Percentiles rank a stretch among this genome's conserved stretches.
Conservation (phyloP, 1,140 invertebrate species). For the Pseudomyrmex gracilis region DNA sequence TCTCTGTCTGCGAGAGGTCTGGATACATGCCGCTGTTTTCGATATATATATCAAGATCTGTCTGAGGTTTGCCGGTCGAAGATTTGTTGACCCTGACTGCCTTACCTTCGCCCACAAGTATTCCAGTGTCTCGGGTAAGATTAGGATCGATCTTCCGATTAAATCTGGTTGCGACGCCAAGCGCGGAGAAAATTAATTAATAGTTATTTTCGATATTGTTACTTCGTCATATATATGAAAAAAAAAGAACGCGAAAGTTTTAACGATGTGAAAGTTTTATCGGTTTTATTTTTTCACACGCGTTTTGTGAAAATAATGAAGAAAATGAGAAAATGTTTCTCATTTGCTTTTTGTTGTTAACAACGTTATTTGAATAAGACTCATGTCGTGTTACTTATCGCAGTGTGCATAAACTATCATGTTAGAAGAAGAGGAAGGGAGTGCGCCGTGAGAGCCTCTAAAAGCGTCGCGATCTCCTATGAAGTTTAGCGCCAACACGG, state of each 20-base stretch:
- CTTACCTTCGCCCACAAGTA: constrained; percentile 59
- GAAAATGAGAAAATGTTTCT: no score
- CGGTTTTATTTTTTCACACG: no score
- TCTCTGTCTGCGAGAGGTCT: constrained; percentile 54
- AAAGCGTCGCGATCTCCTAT: constrained; percentile 56
- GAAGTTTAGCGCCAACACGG: constrained; percentile 65
- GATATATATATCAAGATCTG: constrained; percentile 74
- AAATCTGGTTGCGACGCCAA: constrained; percentile 24
- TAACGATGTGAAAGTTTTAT: no score
- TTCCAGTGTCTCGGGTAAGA: constrained; percentile 54
- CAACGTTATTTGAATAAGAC: neutral
- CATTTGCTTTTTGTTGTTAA: neutral
- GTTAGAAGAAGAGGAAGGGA: neutral
- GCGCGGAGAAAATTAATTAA: constrained; percentile 10
- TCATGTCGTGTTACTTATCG: neutral
- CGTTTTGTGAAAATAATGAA: no score
- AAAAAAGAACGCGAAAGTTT: neutral
- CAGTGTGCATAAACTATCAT: neutral
- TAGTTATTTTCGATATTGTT: neutral
- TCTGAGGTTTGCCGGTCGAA: constrained; percentile 70
- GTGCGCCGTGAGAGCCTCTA: constrained; percentile 28
- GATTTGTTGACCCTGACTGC: constrained; percentile 60
- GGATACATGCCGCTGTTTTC: constrained; percentile 68
- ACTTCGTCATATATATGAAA: neutral
- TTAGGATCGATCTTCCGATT: constrained; percentile 57